phyloP scores from a whole-genome alignment of 2,113 vertebrate genomes.

The Megaleporinus macrocephalus region DNA sequence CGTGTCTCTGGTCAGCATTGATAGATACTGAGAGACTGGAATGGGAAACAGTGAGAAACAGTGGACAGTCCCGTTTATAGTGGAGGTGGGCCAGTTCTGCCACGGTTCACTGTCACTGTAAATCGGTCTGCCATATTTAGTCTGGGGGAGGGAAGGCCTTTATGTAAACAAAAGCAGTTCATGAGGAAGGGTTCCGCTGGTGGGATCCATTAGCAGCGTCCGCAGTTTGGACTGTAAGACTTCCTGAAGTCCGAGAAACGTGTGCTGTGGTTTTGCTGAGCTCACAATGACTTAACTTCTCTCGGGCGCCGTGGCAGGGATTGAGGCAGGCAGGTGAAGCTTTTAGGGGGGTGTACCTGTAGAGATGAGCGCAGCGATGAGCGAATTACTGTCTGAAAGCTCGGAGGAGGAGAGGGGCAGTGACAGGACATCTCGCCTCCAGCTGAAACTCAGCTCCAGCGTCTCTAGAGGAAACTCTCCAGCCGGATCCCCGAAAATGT shows the following conservation, averaged over 20 bases:
- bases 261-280: conserved; percentile 15
- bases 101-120: conserved; percentile 65
- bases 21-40: conserved; percentile 31
- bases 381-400: conserved; percentile 58
- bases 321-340: background rate
- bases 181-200: conserved; percentile 43
- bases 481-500: conserved; percentile 71
- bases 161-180: conserved; percentile 78
- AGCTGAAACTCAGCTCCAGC: conserved; percentile 56
- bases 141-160: conserved; percentile 74
- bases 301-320: too few relatives aligned
- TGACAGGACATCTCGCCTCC: conserved; percentile 54
- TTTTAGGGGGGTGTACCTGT: background rate
- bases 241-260: conserved; percentile 27
- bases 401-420: conserved; percentile 64
- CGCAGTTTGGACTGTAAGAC: conserved; percentile 36
- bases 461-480: conserved; percentile 63
- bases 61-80: conserved; percentile 25
- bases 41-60: conserved; percentile 58
- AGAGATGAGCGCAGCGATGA: conserved; percentile 56
- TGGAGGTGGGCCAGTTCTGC: conserved; percentile 61
- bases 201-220: conserved; percentile 62
- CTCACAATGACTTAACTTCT: background rate
- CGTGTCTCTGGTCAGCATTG: conserved; percentile 53
- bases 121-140: conserved; percentile 82